Evolutionary conservation across 2,888 invertebrate genomes (phyloP), one percentile per base, ranked within the genome.

Genomic region (Ditylenchus weischeri): DNA sequence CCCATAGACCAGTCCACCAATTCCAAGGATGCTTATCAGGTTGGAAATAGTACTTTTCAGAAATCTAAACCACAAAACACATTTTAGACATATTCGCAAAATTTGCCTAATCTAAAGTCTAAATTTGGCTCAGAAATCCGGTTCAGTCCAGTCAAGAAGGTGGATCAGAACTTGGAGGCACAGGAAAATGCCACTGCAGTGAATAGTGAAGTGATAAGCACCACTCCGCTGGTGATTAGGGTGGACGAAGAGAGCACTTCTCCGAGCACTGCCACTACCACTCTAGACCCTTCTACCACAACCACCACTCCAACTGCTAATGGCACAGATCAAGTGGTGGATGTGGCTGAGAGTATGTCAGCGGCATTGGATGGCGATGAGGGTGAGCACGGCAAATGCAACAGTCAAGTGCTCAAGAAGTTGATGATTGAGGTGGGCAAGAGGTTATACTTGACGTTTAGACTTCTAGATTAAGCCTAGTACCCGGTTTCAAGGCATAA

Each of bases 341-440:
- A 21, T 18, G 50, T 50, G 50, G 50, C 18, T 50, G 50, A 50
- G 50, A 50, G 21, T 21, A 50, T 35, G 60, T 19, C 54, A 23
- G 62, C 36, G 10, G 29, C 29, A 29, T 29, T 35, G 38, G 43
- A 54, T 21, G 19, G 21, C 6, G 67, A 66, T 10, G 48, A 21
- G 29, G 47, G 50, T 36, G 68, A 70, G 43, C 36, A 38, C 23
- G 59, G 60, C 48, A 78, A 78, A 48, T 78, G 78, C 65, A 78
- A 74, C 71, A 75, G 75, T 43, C 69, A 72, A 38, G 74, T 76
- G 29, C 66, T 78, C 18, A 72, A 72, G 60, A 74, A 73, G 60
- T 66, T 78, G 2, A 78, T 78, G 75, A 43, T 76, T 8, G 78
- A 78, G 54, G 78, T 76, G 61, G 15, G 71, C 5, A 4, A 29